Base-by-base conservation (phyloP, 2,113 vertebrate genomes). In the Gobius niger region DNA sequence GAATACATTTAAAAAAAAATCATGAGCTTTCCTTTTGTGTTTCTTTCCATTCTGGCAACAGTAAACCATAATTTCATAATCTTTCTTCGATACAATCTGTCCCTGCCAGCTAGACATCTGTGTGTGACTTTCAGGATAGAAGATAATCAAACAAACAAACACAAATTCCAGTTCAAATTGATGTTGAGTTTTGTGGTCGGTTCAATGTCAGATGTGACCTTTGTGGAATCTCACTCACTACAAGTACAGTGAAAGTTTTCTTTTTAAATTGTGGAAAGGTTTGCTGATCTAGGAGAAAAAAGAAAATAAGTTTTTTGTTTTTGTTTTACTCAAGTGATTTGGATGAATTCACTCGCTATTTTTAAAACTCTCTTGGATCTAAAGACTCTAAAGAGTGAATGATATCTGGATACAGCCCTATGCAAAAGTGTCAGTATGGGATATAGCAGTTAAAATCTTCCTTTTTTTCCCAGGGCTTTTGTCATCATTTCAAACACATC, bases 91-190 rank as follows among this genome's bases (percentile, higher is more conserved):
- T 83, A 75, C 51, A 57, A 83, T 82, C 75, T 65, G 47, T 65
- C 42, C 66, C 80, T 85, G 81, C 79, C 85, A 75, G 78, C 71
- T 75, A 78, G 78, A 87, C 49, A 12, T 85, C 87, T 66, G 51
- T 50, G 44, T 82, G 70, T 65, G 51, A 68, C 61, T 78, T 34
- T 78, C 47, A 54, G 81, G 83, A 81, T 70, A 72, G 86, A 84
- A 82, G 75, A 72, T 65, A 84, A 86, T 82, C 77, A 86, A 87
- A 85, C 78, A 86, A 89, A 84, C 79, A 86, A 88, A 86, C 75
- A 86, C 62, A 87, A 82, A 19, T 69, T 78, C 67, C 75, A 51
- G 69, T 65, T 74, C 66, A 83, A 90, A 90, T 88, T 75, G 78
- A 84, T 85, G 85, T 88, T 89, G 86, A 82, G 73, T 42, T 76